A percentile compares a stretch with the other conserved stretches of the same genome.
phyloP scores from a whole-genome alignment of 2,113 vertebrate genomes.

The Ibidorhyncha struthersii region DNA sequence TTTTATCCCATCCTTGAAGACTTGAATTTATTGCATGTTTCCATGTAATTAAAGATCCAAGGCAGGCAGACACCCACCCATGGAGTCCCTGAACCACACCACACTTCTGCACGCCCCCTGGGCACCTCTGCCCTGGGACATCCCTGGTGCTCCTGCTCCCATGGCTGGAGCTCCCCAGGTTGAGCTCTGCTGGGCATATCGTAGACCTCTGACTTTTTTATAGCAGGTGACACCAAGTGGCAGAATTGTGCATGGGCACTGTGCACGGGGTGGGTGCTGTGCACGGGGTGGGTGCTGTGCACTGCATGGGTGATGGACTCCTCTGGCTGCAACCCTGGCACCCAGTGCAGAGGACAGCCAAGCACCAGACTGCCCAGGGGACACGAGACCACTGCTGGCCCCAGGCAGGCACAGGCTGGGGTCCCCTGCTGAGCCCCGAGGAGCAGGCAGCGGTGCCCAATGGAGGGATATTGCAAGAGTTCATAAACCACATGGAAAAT shows the following conservation, averaged over 20 bases:
- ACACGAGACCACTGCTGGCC: neutral
- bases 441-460: neutral
- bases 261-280: neutral
- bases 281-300: neutral
- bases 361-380: neutral
- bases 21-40: neutral
- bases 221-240: conserved; percentile 46
- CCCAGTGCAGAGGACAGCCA: neutral
- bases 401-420: neutral
- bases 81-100: neutral
- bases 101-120: neutral
- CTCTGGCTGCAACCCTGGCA: neutral
- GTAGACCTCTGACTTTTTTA: neutral
- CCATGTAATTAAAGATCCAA: neutral
- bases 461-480: neutral
- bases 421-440: neutral
- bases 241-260: neutral
- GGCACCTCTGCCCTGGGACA: neutral
- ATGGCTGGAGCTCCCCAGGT: neutral
- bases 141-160: neutral
- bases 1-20: neutral
- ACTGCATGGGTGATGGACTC: neutral
- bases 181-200: neutral
- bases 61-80: neutral
- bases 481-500: neutral